Percentiles rank a stretch among this genome's conserved stretches.
Conservation (phyloP, 2,888 invertebrate genomes). For the Druceiella hillmani region DNA sequence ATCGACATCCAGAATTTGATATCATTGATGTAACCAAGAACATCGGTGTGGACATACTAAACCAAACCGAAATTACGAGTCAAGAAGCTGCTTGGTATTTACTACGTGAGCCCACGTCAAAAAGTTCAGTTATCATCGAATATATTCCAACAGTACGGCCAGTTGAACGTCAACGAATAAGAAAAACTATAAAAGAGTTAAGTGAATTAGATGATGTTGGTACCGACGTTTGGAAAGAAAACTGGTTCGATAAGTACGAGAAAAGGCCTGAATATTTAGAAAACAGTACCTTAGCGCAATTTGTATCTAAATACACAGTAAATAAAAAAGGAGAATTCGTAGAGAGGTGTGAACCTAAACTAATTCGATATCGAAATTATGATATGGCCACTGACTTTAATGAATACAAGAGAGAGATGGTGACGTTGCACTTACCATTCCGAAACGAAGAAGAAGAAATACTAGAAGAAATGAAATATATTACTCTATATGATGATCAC, state of each 20-base stretch:
- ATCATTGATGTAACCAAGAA: constrained; percentile 22
- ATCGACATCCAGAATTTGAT: constrained; percentile 27
- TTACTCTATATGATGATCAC: constrained; percentile 23
- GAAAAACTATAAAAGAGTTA: constrained; percentile 31
- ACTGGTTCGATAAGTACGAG: constrained; percentile 35
- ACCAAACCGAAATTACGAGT: constrained; percentile 28
- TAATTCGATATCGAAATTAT: constrained; percentile 30
- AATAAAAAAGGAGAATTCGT: constrained; percentile 23
- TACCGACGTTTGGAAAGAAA: constrained; percentile 34
- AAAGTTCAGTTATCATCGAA: constrained; percentile 17
- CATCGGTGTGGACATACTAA: constrained; percentile 22
- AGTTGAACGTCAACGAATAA: constrained; percentile 29
- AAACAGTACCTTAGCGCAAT: constrained; percentile 31
- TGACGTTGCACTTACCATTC: constrained; percentile 26
- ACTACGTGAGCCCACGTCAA: constrained; percentile 23
- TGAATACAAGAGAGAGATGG: constrained; percentile 27
- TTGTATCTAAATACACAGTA: constrained; percentile 29
- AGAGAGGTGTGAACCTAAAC: constrained; percentile 24
- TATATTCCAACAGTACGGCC: constrained; percentile 29
- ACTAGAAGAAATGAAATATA: constrained; percentile 23
- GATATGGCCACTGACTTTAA: constrained; percentile 25
- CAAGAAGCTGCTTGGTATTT: constrained; percentile 34
- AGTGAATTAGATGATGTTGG: constrained; percentile 28
- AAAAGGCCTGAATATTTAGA: constrained; percentile 30
- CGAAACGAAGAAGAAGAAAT: constrained; percentile 25